phyloP scores from a whole-genome alignment of 2,797 vertebrate species.

The Scarus forsteni region DNA sequence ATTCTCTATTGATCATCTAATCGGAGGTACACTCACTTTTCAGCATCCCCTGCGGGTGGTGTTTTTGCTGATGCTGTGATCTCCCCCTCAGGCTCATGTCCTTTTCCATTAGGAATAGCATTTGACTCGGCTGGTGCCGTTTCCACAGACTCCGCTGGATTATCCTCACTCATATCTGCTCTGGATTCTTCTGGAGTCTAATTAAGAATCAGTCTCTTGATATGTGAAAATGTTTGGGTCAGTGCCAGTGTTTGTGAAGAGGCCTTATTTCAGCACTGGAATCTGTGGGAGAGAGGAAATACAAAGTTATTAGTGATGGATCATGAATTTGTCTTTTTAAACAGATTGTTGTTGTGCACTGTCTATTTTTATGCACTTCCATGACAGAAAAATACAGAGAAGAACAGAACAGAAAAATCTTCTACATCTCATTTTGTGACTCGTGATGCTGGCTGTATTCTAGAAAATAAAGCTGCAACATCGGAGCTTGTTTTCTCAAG shows the following conservation, averaged over 20 bases:
- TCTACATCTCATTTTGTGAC: not conserved
- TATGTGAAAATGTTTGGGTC: constrained; percentile 14
- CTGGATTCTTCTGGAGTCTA: constrained; percentile 27
- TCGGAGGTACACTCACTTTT: constrained; percentile 74
- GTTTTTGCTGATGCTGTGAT: constrained; percentile 70
- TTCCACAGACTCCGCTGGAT: constrained; percentile 78
- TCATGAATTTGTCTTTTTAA: not conserved
- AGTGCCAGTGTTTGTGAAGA: constrained; percentile 1
- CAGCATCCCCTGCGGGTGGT: constrained; percentile 53
- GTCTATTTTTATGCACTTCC: not conserved
- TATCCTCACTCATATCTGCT: constrained; percentile 78
- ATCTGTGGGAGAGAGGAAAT: constrained; percentile 46
- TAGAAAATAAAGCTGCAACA: too few relatives aligned
- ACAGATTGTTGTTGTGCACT: not conserved
- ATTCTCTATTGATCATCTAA: not conserved
- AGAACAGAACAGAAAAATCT: not conserved
- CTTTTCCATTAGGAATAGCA: constrained; percentile 93
- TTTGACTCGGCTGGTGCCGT: constrained; percentile 86
- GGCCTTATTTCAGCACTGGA: constrained; percentile 20
- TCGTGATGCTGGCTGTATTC: not conserved
- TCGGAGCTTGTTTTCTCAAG: too few relatives aligned
- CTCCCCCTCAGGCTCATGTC: constrained; percentile 80
- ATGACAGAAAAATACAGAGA: not conserved
- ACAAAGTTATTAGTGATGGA: constrained; percentile 10
- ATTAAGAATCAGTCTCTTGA: constrained; percentile 16